Evolutionary conservation across 2,888 invertebrate genomes (phyloP).

Genomic region (Brachycybe producta): DNA sequence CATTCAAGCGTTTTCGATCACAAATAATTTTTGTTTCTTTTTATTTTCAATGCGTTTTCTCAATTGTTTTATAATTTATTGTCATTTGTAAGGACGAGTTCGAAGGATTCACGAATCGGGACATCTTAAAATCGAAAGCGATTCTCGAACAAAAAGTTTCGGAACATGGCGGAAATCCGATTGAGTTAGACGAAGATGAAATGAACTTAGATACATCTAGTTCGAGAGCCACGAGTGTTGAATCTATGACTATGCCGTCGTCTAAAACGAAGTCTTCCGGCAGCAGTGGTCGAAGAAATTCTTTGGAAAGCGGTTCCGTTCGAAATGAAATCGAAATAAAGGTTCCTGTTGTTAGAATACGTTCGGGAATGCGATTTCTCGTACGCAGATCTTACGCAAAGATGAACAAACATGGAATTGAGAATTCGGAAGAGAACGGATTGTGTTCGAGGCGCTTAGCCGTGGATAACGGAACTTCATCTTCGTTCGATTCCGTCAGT

Average conservation of each 20-base stretch:
- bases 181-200: not conserved
- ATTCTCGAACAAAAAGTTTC: not conserved
- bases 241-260: not conserved
- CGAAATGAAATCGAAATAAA: not conserved
- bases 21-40: not conserved
- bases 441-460: too few species aligned
- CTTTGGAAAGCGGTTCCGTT: not conserved
- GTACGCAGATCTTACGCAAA: conserved; percentile 10
- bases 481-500: not conserved
- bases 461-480: too few species aligned
- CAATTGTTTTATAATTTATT: not conserved
- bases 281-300: not conserved
- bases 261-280: not conserved
- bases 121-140: conserved; percentile 11
- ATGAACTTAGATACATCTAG: not conserved
- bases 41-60: too few species aligned
- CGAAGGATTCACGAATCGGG: conserved; percentile 11
- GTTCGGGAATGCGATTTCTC: conserved; percentile 6
- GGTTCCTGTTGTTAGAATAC: too few species aligned
- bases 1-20: not conserved
- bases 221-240: too few species aligned
- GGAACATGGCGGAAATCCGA: conserved; percentile 5
- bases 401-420: conserved; percentile 14
- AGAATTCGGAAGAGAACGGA: not conserved
- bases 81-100: conserved; percentile 17